Evolutionary conservation across 2,888 invertebrate genomes (phyloP), one percentile per base, ranked within the genome.

Genomic region (Drosophila nigricruria): DNA sequence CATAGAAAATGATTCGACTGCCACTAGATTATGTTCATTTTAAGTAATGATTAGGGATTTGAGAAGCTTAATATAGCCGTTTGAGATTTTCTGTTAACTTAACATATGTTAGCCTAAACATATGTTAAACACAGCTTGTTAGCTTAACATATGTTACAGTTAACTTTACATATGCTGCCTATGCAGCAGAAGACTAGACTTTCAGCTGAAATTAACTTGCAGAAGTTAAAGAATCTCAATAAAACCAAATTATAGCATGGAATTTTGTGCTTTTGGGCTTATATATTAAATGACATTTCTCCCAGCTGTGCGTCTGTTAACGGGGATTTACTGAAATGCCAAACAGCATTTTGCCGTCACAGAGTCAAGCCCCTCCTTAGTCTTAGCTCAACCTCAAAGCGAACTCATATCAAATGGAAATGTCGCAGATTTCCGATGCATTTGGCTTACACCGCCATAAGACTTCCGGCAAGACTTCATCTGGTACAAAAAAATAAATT

Each of bases 371-470:
- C 20, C 8, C 16, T 12, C 69, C 40, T 20, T 27, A 1, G 16
- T 12, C 59, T 6, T 12, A 8, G 54, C 9, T 38, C 8, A 20
- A 32, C 20, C 30, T 34, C 34, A 34, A 50, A 57, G 49, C 18
- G 36, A 25, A 42, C 30, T 68, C 69, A 82, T 88, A 79, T 88
- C 75, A 63, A 68, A 61, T 73, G 72, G 67, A 73, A 61, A 77
- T 74, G 84, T 86, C 77, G 53, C 59, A 59, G 89, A 86, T 88
- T 90, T 90, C 75, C 75, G 77, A 52, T 77, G 82, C 65, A 77
- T 67, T 79, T 72, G 43, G 47, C 52, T 62, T 54, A 70, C 68
- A 67, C 70, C 49, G 82, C 63, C 82, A 84, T 79, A 77, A 76
- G 73, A 73, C 73, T 60, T 82, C 88, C 87, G 81, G 61, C 45